phyloP scores from a whole-genome alignment of 2,113 vertebrate species.

The Cairina moschata region DNA sequence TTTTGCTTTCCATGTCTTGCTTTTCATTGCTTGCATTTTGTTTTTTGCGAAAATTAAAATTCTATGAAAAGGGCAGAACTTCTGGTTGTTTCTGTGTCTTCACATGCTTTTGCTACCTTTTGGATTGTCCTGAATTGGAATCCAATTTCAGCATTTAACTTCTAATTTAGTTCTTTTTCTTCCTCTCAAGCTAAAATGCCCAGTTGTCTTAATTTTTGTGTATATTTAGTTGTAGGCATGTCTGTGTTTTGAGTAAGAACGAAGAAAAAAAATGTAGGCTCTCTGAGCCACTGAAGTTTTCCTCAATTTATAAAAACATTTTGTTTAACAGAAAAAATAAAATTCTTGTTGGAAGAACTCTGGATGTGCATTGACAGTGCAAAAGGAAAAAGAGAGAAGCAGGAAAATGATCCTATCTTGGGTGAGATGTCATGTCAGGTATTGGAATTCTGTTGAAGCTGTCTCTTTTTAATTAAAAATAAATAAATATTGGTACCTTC shows the following conservation, averaged over 20 bases:
- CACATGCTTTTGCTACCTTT: background rate
- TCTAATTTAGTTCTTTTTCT: background rate
- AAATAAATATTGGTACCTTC: background rate
- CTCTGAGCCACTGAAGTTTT: background rate
- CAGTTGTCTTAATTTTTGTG: background rate
- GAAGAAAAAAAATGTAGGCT: background rate
- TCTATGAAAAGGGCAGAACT: background rate
- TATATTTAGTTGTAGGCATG: background rate
- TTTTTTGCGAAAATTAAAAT: background rate
- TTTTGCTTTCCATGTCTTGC: background rate
- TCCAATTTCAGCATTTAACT: background rate
- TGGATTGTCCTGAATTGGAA: background rate
- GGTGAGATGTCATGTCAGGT: constrained; percentile 56
- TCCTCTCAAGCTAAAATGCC: background rate
- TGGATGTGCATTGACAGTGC: constrained; percentile 88
- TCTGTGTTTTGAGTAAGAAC: constrained; percentile 19
- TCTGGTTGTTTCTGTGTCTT: background rate
- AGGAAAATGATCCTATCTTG: background rate
- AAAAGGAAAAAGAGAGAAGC: constrained; percentile 46
- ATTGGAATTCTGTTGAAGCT: background rate
- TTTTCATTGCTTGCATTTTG: background rate
- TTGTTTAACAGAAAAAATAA: constrained; percentile 84
- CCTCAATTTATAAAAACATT: background rate
- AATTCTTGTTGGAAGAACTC: constrained; percentile 84
- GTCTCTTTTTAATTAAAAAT: background rate